Evolutionary conservation across 2,797 vertebrate genomes (phyloP).

Genomic region (Hirundo rustica): DNA sequence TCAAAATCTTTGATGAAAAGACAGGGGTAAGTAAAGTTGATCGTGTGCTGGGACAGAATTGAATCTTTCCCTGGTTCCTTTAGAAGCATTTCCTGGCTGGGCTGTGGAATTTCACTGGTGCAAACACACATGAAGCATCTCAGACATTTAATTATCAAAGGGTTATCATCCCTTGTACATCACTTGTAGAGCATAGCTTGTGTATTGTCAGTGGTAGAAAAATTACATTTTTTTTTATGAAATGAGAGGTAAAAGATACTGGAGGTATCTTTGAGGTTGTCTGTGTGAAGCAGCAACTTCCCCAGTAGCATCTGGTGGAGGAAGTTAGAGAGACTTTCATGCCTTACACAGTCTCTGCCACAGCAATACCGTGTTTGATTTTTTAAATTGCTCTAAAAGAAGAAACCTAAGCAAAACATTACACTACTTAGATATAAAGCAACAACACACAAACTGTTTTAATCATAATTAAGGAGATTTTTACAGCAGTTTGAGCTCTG

Average conservation of each 20-base stretch:
- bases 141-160: slow-evolving; percentile 14
- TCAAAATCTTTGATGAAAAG: slow-evolving; percentile 99
- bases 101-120: slow-evolving; percentile 17
- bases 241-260: not conserved
- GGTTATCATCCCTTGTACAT: not conserved
- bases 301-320: not conserved
- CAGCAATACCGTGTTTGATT: slow-evolving; percentile 18
- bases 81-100: slow-evolving; percentile 7
- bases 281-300: not conserved
- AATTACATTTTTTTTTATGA: not conserved
- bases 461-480: slow-evolving; percentile 76
- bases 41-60: not conserved
- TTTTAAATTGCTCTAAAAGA: slow-evolving; percentile 57
- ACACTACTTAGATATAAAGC: slow-evolving; percentile 62
- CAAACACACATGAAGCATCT: slow-evolving; percentile 18
- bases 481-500: slow-evolving; percentile 72
- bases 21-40: slow-evolving; percentile 88
- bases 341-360: slow-evolving; percentile 18
- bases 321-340: slow-evolving; percentile 13
- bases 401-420: slow-evolving; percentile 71
- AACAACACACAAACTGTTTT: slow-evolving; percentile 74
- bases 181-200: not conserved
- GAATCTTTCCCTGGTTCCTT: slow-evolving; percentile 8
- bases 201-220: not conserved
- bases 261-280: not conserved